Evolutionary conservation across 2,888 invertebrate species (phyloP).

Genomic region (Ophion ventricosus): DNA sequence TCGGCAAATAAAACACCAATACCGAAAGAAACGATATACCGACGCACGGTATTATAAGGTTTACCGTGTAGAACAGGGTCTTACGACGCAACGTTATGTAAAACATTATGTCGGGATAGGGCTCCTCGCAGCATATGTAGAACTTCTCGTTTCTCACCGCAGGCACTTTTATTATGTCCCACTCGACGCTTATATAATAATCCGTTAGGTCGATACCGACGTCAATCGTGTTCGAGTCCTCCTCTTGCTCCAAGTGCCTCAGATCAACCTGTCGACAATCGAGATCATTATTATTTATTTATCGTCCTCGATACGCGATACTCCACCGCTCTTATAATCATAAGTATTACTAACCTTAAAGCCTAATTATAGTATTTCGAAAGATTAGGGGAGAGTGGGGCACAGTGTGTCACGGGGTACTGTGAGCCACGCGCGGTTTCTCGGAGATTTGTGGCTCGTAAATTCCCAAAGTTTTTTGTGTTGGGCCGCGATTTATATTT

Average conservation of each 20-base stretch:
- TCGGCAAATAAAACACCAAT: conserved; percentile 98
- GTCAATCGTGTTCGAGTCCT: conserved; percentile 94
- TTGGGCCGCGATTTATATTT: no score
- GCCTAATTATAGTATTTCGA: no score
- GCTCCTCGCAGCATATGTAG: conserved; percentile 98
- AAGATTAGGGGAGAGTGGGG: no score
- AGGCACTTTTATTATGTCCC: conserved; percentile 98
- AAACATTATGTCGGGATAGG: conserved; percentile 98
- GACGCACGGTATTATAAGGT: conserved; percentile 98
- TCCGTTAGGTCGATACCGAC: conserved; percentile 96
- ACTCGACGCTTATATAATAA: conserved; percentile 98
- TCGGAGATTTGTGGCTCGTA: no score
- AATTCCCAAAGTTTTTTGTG: no score
- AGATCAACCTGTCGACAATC: conserved; percentile 90
- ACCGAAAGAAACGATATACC: conserved; percentile 98
- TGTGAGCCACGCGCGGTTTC: no score
- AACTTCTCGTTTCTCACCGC: conserved; percentile 95
- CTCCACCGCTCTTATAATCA: no score
- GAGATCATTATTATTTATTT: not conserved
- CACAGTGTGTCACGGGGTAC: no score
- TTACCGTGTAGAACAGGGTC: conserved; percentile 98
- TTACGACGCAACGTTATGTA: conserved; percentile 97
- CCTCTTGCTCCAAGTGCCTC: conserved; percentile 93
- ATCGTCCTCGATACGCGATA: not conserved
- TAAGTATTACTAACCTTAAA: no score